phyloP scores from a whole-genome alignment of 2,888 invertebrate species.

The Sabellastarte sp. region DNA sequence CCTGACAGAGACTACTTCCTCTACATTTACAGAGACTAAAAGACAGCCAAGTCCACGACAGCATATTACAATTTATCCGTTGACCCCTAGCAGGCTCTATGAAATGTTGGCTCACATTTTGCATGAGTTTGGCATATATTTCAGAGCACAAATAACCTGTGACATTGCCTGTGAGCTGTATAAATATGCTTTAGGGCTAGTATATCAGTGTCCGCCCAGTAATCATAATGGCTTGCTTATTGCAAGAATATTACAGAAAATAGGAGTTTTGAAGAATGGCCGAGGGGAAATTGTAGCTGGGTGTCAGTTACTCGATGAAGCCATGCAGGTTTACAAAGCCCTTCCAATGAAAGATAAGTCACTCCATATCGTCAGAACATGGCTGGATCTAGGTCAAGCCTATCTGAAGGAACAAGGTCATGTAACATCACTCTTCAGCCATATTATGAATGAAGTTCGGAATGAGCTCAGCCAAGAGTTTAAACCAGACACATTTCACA shows the following conservation, averaged over 20 bases:
- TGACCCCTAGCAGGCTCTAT: conserved; percentile 8
- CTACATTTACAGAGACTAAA: background rate
- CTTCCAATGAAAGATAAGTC: conserved; percentile 42
- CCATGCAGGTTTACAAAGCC: conserved; percentile 29
- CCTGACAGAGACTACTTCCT: conserved; percentile 16
- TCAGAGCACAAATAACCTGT: conserved; percentile 3
- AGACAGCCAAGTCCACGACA: background rate
- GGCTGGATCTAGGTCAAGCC: conserved; percentile 52
- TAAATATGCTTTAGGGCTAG: conserved; percentile 25
- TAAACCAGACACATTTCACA: background rate
- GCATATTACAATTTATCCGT: background rate
- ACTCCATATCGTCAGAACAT: conserved; percentile 37
- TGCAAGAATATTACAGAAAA: conserved; percentile 9
- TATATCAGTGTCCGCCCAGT: conserved; percentile 10
- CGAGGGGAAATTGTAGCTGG: conserved; percentile 49
- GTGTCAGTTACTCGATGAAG: conserved; percentile 46
- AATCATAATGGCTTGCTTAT: conserved; percentile 5
- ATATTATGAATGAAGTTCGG: conserved; percentile 39
- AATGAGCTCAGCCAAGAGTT: conserved; percentile 12
- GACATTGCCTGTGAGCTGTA: conserved; percentile 23
- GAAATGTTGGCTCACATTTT: conserved; percentile 10
- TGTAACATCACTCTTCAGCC: conserved; percentile 46
- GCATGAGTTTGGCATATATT: conserved; percentile 6
- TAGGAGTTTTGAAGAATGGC: conserved; percentile 34
- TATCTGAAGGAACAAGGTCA: conserved; percentile 46